These are phyloP conservation scores for Steinernema hermaphroditum DNA, from an alignment of 2,888 invertebrate genomes.

Conservation along the genomic window DNA sequence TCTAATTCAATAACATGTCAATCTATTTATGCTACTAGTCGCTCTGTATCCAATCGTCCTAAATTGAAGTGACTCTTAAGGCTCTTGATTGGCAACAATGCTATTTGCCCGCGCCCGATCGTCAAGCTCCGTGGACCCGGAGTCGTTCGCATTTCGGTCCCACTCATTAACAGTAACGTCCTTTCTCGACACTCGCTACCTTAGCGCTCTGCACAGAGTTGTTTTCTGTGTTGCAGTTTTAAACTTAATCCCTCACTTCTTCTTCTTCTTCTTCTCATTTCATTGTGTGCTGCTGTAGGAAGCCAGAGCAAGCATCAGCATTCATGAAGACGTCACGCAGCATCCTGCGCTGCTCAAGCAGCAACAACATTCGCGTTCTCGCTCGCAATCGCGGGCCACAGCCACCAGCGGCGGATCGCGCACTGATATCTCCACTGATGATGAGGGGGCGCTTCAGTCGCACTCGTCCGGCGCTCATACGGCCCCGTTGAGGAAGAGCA, in stretches of 20 bases:
- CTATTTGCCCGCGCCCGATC: slow-evolving; percentile 59
- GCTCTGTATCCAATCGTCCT: neutral
- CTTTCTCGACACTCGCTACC: neutral
- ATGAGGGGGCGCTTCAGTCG: slow-evolving; percentile 42
- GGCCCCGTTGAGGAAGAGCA: neutral
- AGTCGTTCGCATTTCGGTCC: slow-evolving; percentile 34
- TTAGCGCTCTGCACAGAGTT: neutral
- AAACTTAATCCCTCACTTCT: no score
- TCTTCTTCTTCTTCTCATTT: neutral
- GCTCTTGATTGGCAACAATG: slow-evolving; percentile 41
- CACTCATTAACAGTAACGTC: slow-evolving; percentile 29
- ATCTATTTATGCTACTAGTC: neutral
- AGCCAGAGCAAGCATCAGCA: slow-evolving; percentile 22
- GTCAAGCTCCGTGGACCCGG: slow-evolving; percentile 51
- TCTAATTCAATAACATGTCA: neutral
- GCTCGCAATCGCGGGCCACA: slow-evolving; percentile 42
- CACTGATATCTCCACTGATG: slow-evolving; percentile 57
- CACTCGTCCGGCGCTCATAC: slow-evolving; percentile 15
- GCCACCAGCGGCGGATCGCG: slow-evolving; percentile 48
- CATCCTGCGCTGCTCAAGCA: no score
- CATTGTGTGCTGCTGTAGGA: slow-evolving; percentile 16
- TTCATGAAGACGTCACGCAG: slow-evolving; percentile 20
- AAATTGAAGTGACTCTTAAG: slow-evolving; percentile 27
- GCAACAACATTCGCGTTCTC: slow-evolving; percentile 36
- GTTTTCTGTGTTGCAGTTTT: slow-evolving; percentile 7